Evolutionary conservation across 2,113 vertebrate genomes (phyloP), one percentile per base, ranked within the genome.

Genomic region (Ceratotherium simum): DNA sequence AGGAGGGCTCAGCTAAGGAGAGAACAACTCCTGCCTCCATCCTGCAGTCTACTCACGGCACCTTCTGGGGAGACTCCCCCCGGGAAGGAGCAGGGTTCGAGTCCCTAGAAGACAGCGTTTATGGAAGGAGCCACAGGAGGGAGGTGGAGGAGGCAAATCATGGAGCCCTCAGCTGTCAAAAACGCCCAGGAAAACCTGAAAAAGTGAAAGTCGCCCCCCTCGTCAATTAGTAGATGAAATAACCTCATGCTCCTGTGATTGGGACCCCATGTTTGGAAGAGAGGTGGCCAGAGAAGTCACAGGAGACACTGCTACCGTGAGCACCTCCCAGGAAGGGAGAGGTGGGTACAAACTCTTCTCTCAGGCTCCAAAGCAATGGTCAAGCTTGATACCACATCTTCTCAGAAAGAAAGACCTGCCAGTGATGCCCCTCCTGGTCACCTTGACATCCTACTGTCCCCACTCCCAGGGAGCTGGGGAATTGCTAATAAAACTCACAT

Each of bases 351-450:
- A 54, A 54, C 51, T 54, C 51, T 48, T 48, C 51, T 54, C 51
- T 54, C 12, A 17, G 14, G 51, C 14, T 58, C 76, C 48, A 48
- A n/a, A 13, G n/a, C 20, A 14, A 51, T 6, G 6, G 39, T 18
- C 48, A 5, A 8, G 21, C 5, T 27, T 8, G 33, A 11, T 8
- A 10, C 64, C 8, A 8, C 3, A 2, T 29, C 25, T 91, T 56
- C 36, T 31, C n/a, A 16, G 60, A 10, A 78, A 54, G 27, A 20
- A 12, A 31, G 31, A 16, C 12, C 58, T 0, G 0, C 65, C 13
- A 25, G 5, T 0, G 1, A 25, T 13, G 25, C 10, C 33, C 6
- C 4, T 3, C 33, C 6, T 6, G 11, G 76, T 33, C 90, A 20
- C 65, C 23, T 16, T n/a, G 65, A 39, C 23, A 27, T 18, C 16